Evolutionary conservation across 2,888 invertebrate genomes (phyloP).

Genomic region (Eurytoma adleriae): DNA sequence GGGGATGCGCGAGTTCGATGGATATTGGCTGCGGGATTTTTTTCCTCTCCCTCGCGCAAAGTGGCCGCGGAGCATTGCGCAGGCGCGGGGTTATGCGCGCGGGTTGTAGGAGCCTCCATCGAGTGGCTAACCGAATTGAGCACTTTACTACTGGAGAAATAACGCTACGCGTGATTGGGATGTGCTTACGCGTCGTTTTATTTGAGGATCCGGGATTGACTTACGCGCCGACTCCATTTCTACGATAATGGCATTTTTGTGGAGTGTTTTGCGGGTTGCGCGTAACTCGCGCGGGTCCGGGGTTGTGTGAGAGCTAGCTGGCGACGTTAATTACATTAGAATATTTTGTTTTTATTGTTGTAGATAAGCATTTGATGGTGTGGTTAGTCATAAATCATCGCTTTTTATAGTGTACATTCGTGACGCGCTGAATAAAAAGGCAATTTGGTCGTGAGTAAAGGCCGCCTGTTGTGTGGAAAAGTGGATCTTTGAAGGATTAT

Average conservation of each 20-base stretch:
- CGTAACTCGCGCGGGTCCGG: no score
- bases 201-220: slow-evolving; percentile 28
- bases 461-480: no score
- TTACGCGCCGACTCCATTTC: not conserved
- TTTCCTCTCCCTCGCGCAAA: slow-evolving; percentile 3
- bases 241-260: not conserved
- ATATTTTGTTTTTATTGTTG: no score
- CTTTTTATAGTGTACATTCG: no score
- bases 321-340: no score
- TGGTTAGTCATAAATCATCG: no score
- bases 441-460: no score
- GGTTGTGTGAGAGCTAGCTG: no score
- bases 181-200: slow-evolving; percentile 34
- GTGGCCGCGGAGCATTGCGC: not conserved
- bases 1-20: not conserved
- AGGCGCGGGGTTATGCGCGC: no score
- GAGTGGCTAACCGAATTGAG: slow-evolving; percentile 48
- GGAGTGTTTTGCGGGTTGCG: not conserved
- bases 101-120: not conserved
- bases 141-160: slow-evolving; percentile 41
- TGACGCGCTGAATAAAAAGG: no score
- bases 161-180: slow-evolving; percentile 48
- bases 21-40: not conserved
- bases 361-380: no score
- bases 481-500: no score